Evolutionary conservation across 2,888 invertebrate species (phyloP), one percentile per base, ranked within the genome.

Genomic region (Polietes domitor): DNA sequence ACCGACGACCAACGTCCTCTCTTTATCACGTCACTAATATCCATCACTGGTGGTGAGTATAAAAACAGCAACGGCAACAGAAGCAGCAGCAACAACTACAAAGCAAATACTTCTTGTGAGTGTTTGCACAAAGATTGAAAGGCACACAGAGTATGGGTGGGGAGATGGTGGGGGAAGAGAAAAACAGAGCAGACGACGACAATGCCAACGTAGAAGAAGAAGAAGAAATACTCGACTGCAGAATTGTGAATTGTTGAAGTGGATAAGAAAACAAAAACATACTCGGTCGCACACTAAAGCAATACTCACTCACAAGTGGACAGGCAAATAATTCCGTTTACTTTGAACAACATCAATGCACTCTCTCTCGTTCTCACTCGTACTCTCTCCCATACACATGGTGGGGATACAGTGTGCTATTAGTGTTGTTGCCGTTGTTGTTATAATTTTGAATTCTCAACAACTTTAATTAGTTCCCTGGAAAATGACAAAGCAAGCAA

Each of bases 231-330:
- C 53, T 53, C 53, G 21, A 58, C 58, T 12, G 37, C 12, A 37
- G 10, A 37, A 12, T 37, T 37, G 37, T 32, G 32, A n/a, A n/a
- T n/a, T n/a, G n/a, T n/a, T 53, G 9, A 53, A 53, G 53, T 37
- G 65, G 65, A 41, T 63, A 32, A 32, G 32, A 63, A 41, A 63
- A 65, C 37, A 65, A 65, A 17, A 65, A 65, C 65, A 41, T 37
- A 65, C 65, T 65, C 32, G 10, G 19, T n/a, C 15, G 9, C 32
- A 19, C 21, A 19, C 21, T 21, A 21, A 53, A 21, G 53, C 17
- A 37, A 37, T 37, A 37, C 37, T 37, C 9, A 37, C 9, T 7
- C 17, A 7, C 37, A 65, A 65, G 65, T 65, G 65, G 65, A 65
- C 65, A 17, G 28, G 65, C 65, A 65, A 65, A 65, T 65, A 65